These are phyloP conservation scores for Adelosebastes latens DNA, from an alignment of 2,797 vertebrate genomes.

Conservation along the genomic window DNA sequence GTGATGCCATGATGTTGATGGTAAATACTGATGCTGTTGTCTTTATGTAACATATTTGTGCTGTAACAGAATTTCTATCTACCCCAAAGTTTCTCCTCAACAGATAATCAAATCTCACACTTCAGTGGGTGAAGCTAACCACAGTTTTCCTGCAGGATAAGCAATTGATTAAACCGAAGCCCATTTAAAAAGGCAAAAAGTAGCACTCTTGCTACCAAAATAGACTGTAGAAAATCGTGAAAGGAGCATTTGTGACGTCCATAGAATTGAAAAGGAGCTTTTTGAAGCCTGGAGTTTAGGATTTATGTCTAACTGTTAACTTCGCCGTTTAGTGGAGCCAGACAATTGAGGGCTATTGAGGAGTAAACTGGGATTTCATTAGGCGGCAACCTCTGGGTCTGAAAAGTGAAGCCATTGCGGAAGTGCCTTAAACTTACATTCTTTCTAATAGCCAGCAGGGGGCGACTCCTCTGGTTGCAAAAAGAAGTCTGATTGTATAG, in stretches of 20 bases:
- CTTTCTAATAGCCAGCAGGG: no score
- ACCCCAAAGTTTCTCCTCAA: background rate
- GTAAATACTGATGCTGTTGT: background rate
- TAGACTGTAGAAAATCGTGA: background rate
- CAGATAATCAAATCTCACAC: background rate
- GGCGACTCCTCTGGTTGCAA: fast-evolving
- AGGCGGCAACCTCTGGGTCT: background rate
- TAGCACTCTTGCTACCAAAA: background rate
- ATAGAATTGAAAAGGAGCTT: background rate
- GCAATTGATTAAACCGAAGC: background rate
- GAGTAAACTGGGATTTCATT: background rate
- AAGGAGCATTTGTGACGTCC: background rate
- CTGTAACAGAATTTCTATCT: background rate
- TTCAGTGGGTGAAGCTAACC: background rate
- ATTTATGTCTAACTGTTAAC: background rate
- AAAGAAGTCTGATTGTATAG: no score
- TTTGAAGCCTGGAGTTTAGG: background rate
- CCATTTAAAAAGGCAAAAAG: background rate
- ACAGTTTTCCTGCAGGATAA: background rate
- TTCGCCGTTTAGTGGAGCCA: background rate
- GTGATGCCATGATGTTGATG: background rate
- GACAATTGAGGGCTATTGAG: background rate
- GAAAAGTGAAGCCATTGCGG: background rate
- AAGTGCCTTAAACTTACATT: no score
- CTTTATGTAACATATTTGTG: background rate